Evolutionary conservation across 2,797 vertebrate species (phyloP), one percentile per base, ranked within the genome.

Genomic region (Acridotheres tristis): DNA sequence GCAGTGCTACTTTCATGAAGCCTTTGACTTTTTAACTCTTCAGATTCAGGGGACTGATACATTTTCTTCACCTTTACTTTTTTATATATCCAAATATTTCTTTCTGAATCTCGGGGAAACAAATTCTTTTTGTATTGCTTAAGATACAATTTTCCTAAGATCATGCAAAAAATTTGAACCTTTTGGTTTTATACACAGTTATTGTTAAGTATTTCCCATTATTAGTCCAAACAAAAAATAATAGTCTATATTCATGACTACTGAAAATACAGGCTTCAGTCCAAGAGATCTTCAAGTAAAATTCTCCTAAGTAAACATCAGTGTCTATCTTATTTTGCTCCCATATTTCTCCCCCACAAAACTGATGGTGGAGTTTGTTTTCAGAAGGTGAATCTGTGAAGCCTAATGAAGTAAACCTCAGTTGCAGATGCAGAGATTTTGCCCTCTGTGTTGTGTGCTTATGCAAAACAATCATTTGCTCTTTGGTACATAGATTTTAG

Each of bases 371-470:
- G 20, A 27, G 12, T 18, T 65, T 59, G 2, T 71, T 76, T 68
- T 29, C 65, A 75, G 23, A 36, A 43, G 10, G 4, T 20, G 57
- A 55, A 38, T 22, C 62, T 79, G 18, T 1, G 1, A 69, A 68
- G 38, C 40, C 38, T 50, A 5, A 34, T 3, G 5, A 20, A 30
- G 10, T 27, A 27, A n/a, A 53, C 10, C 45, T 48, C 13, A 43
- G 5, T 5, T 53, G 48, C 30, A 59, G 13, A 29, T 1, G 9
- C 57, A 71, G 53, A 71, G 18, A 47, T 40, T 36, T 27, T 34
- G 29, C 30, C 20, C 7, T 47, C 4, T 1, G 8, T 6, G 0
- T 12, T 68, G 7, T 8, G 1, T 21, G 5, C 22, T 9, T 17
- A 42, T 1, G 4, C 16, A 75, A 78, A 61, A 18, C 8, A 71